Evolutionary conservation across 2,113 vertebrate species (phyloP).

Genomic region (Pipa parva): DNA sequence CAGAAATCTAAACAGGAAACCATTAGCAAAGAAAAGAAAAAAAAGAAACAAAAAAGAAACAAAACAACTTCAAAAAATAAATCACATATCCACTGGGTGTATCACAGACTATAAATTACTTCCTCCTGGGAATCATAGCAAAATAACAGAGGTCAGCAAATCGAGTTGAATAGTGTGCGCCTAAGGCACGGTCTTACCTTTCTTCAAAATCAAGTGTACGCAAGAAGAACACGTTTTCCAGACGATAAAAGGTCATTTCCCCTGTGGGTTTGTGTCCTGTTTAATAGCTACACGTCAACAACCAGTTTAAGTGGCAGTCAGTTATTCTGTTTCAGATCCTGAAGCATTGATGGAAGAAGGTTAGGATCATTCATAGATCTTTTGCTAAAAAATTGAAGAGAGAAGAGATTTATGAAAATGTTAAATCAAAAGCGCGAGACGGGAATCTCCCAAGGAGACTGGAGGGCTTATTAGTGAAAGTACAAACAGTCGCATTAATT

Average conservation of each 20-base stretch:
- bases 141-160: conserved; percentile 23
- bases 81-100: neutral
- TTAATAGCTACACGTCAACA: conserved; percentile 37
- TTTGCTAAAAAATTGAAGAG: conserved; percentile 4
- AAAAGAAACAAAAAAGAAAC: conserved; percentile 6
- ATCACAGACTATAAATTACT: neutral
- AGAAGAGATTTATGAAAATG: neutral
- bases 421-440: too few species aligned
- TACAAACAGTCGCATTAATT: too few species aligned
- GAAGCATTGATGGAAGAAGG: conserved; percentile 12
- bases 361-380: neutral
- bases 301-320: conserved; percentile 1
- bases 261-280: conserved; percentile 24
- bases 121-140: conserved; percentile 9
- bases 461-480: too few species aligned
- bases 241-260: conserved; percentile 38
- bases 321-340: conserved; percentile 16
- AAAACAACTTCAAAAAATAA: too few species aligned
- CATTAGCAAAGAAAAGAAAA: neutral
- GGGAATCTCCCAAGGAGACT: too few species aligned
- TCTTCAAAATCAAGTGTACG: conserved; percentile 4
- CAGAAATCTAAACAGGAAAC: neutral
- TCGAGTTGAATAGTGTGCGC: conserved; percentile 20
- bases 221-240: conserved; percentile 12
- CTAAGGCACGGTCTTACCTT: conserved; percentile 30